Percentiles rank a stretch among this genome's conserved stretches.
Evolutionary conservation across 2,888 invertebrate species (phyloP).

Genomic region (Syritta pipiens): DNA sequence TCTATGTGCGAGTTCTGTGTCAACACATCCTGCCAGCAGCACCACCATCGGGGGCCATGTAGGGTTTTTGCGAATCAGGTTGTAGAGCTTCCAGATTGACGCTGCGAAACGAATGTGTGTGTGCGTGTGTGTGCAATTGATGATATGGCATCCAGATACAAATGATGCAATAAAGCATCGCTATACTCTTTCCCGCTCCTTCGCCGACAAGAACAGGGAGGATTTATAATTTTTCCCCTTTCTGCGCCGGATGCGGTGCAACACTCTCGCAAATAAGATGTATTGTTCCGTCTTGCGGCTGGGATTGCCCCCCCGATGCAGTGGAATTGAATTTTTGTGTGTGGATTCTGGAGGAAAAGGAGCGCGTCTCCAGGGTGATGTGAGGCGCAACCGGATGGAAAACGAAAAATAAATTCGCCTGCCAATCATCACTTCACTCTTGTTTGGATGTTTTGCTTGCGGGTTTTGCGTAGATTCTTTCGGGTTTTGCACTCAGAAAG

Average conservation of each 20-base stretch:
- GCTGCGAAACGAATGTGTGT: conserved; percentile 29
- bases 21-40: conserved; percentile 39
- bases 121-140: conserved; percentile 44
- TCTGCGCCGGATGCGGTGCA: neutral
- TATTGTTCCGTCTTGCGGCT: conserved; percentile 52
- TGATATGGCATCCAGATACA: conserved; percentile 37
- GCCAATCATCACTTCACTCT: conserved; percentile 66
- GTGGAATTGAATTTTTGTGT: conserved; percentile 50
- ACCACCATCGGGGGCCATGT: conserved; percentile 1
- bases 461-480: no score
- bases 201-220: conserved; percentile 6
- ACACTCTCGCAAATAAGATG: conserved; percentile 54
- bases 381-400: conserved; percentile 65
- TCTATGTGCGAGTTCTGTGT: conserved; percentile 29
- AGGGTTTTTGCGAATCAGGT: conserved; percentile 50
- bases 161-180: conserved; percentile 48
- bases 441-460: conserved; percentile 26
- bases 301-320: conserved; percentile 23
- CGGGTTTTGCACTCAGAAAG: no score
- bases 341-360: conserved; percentile 44
- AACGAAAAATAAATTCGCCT: conserved; percentile 68
- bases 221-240: conserved; percentile 12
- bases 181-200: no score
- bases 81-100: conserved; percentile 46
- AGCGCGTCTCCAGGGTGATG: conserved; percentile 46